Evolutionary conservation across 2,113 vertebrate genomes (phyloP), one percentile per base, ranked within the genome.

Genomic region (Anhinga anhinga): DNA sequence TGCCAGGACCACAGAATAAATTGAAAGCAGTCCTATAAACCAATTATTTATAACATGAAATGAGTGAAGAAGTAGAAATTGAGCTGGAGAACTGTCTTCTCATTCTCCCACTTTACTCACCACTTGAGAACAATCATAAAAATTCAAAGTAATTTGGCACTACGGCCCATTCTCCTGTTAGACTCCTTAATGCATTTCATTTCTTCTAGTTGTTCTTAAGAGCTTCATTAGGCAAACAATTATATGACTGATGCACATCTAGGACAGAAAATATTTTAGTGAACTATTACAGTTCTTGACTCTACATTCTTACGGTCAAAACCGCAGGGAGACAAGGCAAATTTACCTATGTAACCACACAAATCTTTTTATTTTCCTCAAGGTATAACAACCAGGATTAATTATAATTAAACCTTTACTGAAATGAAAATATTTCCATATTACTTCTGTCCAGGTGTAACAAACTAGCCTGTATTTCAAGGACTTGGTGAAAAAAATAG

Each of bases 221-320:
- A 88, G 80, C 73, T 89, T 92, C 78, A 93, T 96, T 95, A 97
- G 70, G 84, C 65, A 90, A 97, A 88, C 65, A 91, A 94, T 95
- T 95, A 86, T 15, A 91, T 62, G 62, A 94, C 93, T 95, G 79
- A 87, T 77, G 53, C 38, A 80, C 82, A 73, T 84, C 34, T 52
- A 96, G 92, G 82, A 93, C 17, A 88, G 74, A 93, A 96, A 95
- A 97, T 67, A 92, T 96, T 96, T 82, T 65, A 83, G n/a, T 40
- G 59, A 90, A 82, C 61, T 71, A 70, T 58, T 95, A 63, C 14
- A 66, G 0, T 62, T 82, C 88, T 72, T 88, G 44, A 90, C 61
- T 94, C 44, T 50, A 61, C 45, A 61, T 84, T 91, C 86, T 91
- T 93, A 90, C 20, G 69, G 94, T 94, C 90, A 93, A 94, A 96